Evolutionary conservation across 2,888 invertebrate genomes (phyloP).

Genomic region (Stenichneumon culpator): DNA sequence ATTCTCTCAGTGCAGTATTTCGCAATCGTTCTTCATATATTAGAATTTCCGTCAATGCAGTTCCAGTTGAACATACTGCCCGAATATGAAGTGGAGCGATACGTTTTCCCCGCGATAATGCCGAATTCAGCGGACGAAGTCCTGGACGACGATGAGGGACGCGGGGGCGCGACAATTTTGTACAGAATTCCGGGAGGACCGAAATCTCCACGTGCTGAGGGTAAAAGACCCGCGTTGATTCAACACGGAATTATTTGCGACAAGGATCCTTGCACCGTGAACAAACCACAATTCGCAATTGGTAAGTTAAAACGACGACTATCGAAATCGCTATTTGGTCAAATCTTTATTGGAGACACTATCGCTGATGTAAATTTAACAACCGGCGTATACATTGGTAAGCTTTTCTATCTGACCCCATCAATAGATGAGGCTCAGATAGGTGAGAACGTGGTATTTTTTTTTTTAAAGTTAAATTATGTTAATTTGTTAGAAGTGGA

Average conservation of each 20-base stretch:
- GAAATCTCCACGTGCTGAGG: constrained; percentile 73
- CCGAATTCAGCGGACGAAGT: constrained; percentile 67
- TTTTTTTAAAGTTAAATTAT: no score
- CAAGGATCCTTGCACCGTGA: constrained; percentile 74
- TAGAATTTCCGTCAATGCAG: constrained; percentile 59
- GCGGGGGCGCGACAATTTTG: constrained; percentile 68
- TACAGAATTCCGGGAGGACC: constrained; percentile 77
- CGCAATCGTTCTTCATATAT: background rate
- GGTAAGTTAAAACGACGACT: constrained; percentile 67
- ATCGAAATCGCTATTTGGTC: background rate
- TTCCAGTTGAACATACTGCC: constrained; percentile 76
- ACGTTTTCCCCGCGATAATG: constrained; percentile 73
- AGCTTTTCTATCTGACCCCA: no score
- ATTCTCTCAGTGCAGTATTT: no score
- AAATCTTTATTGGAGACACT: background rate
- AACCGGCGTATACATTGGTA: no score
- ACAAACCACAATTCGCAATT: constrained; percentile 77
- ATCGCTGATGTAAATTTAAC: background rate
- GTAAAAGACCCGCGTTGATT: constrained; percentile 76
- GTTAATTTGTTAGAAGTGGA: no score
- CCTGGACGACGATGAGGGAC: constrained; percentile 44
- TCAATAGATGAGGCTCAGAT: no score
- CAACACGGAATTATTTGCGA: constrained; percentile 78
- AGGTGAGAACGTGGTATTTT: no score
- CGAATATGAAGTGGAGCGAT: constrained; percentile 77